These are phyloP conservation scores for Mimachlamys varia DNA, from an alignment of 2,888 invertebrate genomes.

Conservation along the genomic window DNA sequence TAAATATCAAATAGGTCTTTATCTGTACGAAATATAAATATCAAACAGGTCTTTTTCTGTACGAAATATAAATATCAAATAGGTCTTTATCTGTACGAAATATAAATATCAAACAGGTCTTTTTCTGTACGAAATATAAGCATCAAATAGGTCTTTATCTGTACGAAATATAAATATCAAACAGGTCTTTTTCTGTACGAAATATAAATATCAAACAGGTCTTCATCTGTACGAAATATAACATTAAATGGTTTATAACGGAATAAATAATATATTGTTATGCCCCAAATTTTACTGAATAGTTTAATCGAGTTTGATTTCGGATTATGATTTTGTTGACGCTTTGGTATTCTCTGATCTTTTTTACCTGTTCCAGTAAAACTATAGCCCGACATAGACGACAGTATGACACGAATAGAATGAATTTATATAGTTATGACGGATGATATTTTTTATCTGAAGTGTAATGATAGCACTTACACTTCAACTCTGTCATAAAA, in stretches of 20 bases:
- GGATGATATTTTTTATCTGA: neutral
- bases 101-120: too few relatives aligned
- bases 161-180: neutral
- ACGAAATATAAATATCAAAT: too few relatives aligned
- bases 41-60: neutral
- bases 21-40: neutral
- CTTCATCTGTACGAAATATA: neutral
- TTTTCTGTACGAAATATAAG: neutral
- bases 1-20: neutral
- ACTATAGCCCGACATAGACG: too few relatives aligned
- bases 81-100: too few relatives aligned
- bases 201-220: too few relatives aligned
- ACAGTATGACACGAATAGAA: neutral
- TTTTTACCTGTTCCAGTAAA: too few relatives aligned
- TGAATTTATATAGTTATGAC: neutral
- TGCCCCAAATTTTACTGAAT: too few relatives aligned
- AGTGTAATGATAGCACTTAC: neutral
- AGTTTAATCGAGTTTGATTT: too few relatives aligned
- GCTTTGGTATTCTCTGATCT: too few relatives aligned
- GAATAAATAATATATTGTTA: too few relatives aligned
- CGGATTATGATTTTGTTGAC: too few relatives aligned
- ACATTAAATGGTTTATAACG: neutral
- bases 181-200: neutral
- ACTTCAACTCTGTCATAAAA: neutral
- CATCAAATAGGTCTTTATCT: too few relatives aligned